These are phyloP conservation scores for Indicator indicator DNA, from an alignment of 2,113 vertebrate genomes.

Conservation along the genomic window DNA sequence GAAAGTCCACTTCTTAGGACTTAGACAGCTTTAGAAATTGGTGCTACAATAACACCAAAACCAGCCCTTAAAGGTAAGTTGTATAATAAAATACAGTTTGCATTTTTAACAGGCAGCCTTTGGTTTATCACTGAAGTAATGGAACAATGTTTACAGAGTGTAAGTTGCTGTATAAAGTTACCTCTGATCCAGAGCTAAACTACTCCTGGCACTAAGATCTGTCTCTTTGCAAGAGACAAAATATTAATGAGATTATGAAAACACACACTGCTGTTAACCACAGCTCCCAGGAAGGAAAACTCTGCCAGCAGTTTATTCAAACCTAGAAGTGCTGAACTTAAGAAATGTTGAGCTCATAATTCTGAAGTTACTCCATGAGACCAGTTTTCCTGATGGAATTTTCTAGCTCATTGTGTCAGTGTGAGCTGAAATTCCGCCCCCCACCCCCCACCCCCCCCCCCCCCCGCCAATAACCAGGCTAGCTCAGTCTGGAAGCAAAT, in stretches of 20 bases:
- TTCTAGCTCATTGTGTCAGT: too few relatives aligned
- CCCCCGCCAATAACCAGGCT: too few relatives aligned
- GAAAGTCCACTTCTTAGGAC: neutral
- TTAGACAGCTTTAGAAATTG: neutral
- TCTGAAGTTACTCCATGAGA: neutral
- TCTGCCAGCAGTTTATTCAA: neutral
- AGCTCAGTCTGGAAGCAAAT: too few relatives aligned
- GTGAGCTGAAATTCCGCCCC: too few relatives aligned
- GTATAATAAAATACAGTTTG: neutral
- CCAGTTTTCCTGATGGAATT: neutral
- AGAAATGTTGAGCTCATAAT: constrained; percentile 9
- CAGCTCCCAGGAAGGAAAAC: neutral
- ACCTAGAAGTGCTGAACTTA: neutral
- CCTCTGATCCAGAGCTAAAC: neutral
- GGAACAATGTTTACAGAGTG: neutral
- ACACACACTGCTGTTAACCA: neutral
- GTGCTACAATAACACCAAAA: neutral
- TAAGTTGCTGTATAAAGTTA: neutral
- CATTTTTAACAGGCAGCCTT: neutral
- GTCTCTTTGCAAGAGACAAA: neutral
- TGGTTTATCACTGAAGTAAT: neutral
- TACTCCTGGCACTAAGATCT: neutral
- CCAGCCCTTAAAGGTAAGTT: neutral
- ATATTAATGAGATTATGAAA: neutral
- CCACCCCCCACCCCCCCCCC: too few relatives aligned